Evolutionary conservation across 2,113 vertebrate genomes (phyloP), one percentile per base, ranked within the genome.

Genomic region (Lasiurus borealis): DNA sequence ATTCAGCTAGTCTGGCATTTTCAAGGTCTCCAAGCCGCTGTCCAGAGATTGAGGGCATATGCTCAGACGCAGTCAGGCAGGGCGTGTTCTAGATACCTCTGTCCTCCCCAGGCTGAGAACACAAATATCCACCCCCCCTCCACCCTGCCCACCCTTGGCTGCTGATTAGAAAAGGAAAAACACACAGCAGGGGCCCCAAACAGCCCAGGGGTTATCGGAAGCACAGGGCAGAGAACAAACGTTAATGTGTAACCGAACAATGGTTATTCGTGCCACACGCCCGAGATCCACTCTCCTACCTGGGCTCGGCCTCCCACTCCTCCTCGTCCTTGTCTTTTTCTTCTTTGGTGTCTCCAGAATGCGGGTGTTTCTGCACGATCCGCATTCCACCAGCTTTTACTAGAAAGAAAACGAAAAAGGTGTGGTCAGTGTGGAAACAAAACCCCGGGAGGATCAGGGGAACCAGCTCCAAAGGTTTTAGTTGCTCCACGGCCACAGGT

Each of bases 311-410:
- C 97, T 99, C 99, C 97, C 99, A 99, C 75, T 99, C 99, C 95
- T 99, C 98, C 8, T 98, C 99, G 5, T 99, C 99, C 69, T 99
- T 98, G 83, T 99, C 99, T 95, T 97, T 99, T 15, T 98, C 99
- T 13, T 99, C 99, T 89, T 98, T 99, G 72, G 96, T 52, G 54
- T 99, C 99, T 90, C 95, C 98, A 54, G 98, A 84, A 95, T 99
- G 99, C 0, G 98, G 98, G 95, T 99, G 99, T 96, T 99, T 99
- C 98, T 99, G 99, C 94, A 99, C 99, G 96, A 99, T 99, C 91
- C 99, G 98, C 99, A 99, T 99, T 1, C 99, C 99, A 25, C 99
- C 99, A 73, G 99, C 99, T 97, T 99, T 99, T 69, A 99, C 99
- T 99, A 97, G 23, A 98, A 98, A 0, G 36, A 78, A 98, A 97